Base-by-base conservation (phyloP, 2,113 vertebrate species). In the Bubo scandiacus region DNA sequence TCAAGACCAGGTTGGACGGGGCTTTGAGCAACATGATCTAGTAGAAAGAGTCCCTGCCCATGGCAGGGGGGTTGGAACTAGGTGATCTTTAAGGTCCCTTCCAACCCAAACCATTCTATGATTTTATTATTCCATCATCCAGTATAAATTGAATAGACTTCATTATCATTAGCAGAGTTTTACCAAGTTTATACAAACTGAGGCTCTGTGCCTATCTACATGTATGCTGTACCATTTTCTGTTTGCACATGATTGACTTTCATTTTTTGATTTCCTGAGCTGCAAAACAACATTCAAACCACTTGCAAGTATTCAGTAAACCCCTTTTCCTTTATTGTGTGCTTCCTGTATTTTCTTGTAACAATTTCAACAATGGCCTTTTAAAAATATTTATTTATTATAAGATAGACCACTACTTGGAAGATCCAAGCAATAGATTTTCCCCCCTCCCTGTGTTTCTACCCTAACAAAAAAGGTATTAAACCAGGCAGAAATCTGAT, bases 401-500 rank as follows among this genome's bases (percentile, higher is more conserved):
- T 78, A 66, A 82, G 27, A 36, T 49, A 71, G n/a, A 1, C 14
- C 55, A 34, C 15, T 81, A 19, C 54, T 40, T 82, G 74, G 82
- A 77, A 80, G 43, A 77, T 73, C 18, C 29, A 77, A 75, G 34
- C 15, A 93, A 57, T 55, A 75, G 18, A 70, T 88, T 84, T 87
- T 38, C 4, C 13, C 22, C 6, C 8, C 25, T 42, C 5, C 7
- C 2, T 62, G 20, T 77, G 36, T 83, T 82, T 88, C 26, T 23
- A 66, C 77, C 29, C n/a, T 58, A 91, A 52, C 19, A 86, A 95
- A 68, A 74, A 86, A 71, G 2, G 42, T 86, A 86, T 91, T 92
- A 93, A 95, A 75, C 12, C 25, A 47, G 75, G 20, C 51, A 95
- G 61, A 91, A 88, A 86, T 70, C 61, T 86, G 70, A 94, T 91